phyloP scores from a whole-genome alignment of 92 coral and sea anemone species.

The Phenganax subtilis region DNA sequence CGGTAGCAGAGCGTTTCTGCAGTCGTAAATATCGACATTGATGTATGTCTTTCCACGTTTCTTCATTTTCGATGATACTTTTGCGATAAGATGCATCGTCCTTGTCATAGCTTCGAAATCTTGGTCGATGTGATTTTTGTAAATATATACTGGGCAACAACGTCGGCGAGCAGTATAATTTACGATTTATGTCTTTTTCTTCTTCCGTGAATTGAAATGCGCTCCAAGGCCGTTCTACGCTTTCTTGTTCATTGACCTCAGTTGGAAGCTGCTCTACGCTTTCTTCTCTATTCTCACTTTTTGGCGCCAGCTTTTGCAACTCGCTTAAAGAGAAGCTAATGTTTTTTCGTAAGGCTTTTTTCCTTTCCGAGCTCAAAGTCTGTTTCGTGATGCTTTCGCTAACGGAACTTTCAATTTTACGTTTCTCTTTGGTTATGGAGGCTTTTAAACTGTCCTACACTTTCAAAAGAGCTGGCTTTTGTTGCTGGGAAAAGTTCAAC shows the following conservation, averaged over 20 bases:
- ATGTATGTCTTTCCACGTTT: constrained; percentile 29
- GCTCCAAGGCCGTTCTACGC: constrained; percentile 15
- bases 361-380: constrained; percentile 70
- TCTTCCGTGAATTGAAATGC: constrained; percentile 38
- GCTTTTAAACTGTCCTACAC: constrained; percentile 14
- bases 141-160: constrained; percentile 18
- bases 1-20: constrained; percentile 19
- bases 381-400: constrained; percentile 19
- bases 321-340: constrained; percentile 61
- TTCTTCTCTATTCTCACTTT: background rate
- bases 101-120: constrained; percentile 18
- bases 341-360: constrained; percentile 69
- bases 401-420: background rate
- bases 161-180: constrained; percentile 18
- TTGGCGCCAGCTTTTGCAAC: constrained; percentile 45
- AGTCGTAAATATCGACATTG: constrained; percentile 28
- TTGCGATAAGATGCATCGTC: constrained; percentile 13
- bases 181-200: constrained; percentile 20
- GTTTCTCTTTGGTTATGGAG: background rate
- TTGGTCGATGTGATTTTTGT: constrained; percentile 24
- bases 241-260: background rate
- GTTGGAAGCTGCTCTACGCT: background rate
- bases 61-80: constrained; percentile 14
- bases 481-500: background rate
- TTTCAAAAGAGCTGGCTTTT: constrained; percentile 1